These are phyloP conservation scores for Globodera rostochiensis DNA, from an alignment of 1,140 invertebrate species.

Conservation along the genomic window DNA sequence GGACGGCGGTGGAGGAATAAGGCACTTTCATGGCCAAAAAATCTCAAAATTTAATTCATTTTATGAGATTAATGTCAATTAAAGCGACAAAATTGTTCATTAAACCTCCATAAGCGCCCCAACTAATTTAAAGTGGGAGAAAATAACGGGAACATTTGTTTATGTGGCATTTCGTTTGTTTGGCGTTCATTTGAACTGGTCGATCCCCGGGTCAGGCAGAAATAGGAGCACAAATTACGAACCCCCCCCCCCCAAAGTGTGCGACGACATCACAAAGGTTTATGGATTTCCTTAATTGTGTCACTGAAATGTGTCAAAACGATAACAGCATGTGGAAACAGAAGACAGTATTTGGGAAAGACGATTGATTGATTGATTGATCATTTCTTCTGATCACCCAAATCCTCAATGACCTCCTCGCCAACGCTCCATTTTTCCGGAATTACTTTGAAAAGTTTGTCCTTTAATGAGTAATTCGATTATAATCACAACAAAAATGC, in stretches of 20 bases:
- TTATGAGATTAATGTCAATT: neutral
- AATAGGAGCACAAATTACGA: too few species aligned
- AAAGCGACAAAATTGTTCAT: neutral
- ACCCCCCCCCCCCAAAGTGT: too few species aligned
- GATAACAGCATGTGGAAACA: neutral
- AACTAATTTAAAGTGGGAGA: too few species aligned
- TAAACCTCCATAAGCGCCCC: too few species aligned
- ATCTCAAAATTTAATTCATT: too few species aligned
- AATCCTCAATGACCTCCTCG: conserved; percentile 53
- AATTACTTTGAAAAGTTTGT: conserved; percentile 94
- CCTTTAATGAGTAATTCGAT: conserved; percentile 74
- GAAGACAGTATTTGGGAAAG: neutral
- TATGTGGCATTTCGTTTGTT: too few species aligned
- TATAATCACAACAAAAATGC: neutral
- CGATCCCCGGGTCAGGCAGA: too few species aligned
- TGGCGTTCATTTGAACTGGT: too few species aligned
- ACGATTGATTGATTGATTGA: neutral
- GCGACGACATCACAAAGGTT: too few species aligned
- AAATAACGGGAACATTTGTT: too few species aligned
- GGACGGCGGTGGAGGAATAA: neutral
- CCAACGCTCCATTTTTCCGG: conserved; percentile 87
- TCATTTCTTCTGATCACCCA: conserved; percentile 50
- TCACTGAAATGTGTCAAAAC: neutral
- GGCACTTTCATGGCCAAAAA: neutral
- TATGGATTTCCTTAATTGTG: too few species aligned